Base-by-base conservation (phyloP, 2,113 vertebrate genomes). In the Oryzias curvinotus region DNA sequence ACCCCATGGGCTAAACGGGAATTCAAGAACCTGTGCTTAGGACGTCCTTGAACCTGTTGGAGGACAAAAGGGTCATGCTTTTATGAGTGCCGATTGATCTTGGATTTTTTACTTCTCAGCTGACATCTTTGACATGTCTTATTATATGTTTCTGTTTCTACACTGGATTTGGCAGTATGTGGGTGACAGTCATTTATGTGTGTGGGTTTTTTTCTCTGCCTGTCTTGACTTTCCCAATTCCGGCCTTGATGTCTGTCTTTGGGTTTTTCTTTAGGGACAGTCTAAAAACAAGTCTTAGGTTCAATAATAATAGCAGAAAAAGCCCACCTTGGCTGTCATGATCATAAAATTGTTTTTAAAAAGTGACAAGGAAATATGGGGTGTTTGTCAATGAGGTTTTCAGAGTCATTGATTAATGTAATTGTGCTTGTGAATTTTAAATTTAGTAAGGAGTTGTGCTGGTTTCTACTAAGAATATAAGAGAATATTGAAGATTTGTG, bases 121-220 rank as follows among this genome's bases (percentile, higher is more conserved):
- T 65, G 49, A 52, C 55, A 58, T 46, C 41, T 44, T n/a, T 55
- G 42, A 51, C 52, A 56, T 56, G 44, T 61, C 63, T 28, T 26
- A 62, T 52, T 21, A 54, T 52, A 51, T 51, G 46, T 62, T 1
- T 21, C 55, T 36, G 46, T 41, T 62, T 56, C 41, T 47, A 44
- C 41, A 51, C 25, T 45, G 18, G 52, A 46, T 30, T 21, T 67
- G 56, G 57, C 54, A 59, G 36, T 14, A 46, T 46, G 42, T n/a
- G 14, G 64, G 53, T 57, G 64, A 51, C 54, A 19, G 42, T 10
- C 21, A 43, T 68, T 28, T 23, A 50, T 50, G 56, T 52, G 47
- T 65, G n/a, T 43, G 17, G 14, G 10, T 1, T 49, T 59, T 41
- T 65, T 47, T 23, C 49, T 45, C 6, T 28, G 1, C 28, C 42